These are phyloP conservation scores for Cyclophora punctaria DNA, from an alignment of 2,888 invertebrate genomes.

Conservation along the genomic window DNA sequence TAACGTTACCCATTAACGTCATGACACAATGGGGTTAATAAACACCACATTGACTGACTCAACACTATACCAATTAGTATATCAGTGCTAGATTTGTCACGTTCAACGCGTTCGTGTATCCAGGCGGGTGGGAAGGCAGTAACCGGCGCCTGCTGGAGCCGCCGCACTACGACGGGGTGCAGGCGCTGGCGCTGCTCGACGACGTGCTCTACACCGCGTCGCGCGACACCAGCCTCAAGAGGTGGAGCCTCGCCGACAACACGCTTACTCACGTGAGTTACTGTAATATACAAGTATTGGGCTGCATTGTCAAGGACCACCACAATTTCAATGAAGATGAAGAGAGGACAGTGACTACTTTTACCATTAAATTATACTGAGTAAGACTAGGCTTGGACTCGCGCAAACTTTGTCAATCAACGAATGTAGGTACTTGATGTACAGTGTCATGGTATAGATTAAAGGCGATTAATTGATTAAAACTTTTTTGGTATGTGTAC, in stretches of 20 bases:
- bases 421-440: neutral
- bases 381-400: too few species aligned
- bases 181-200: slow-evolving; percentile 81
- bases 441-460: neutral
- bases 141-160: slow-evolving; percentile 82
- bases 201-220: slow-evolving; percentile 87
- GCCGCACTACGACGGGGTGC: slow-evolving; percentile 93
- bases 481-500: neutral
- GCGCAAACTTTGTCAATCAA: neutral
- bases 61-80: too few species aligned
- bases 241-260: slow-evolving; percentile 82
- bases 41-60: too few species aligned
- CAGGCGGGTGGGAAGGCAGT: slow-evolving; percentile 59
- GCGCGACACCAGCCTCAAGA: slow-evolving; percentile 89
- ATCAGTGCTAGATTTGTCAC: too few species aligned
- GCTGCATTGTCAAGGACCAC: too few species aligned
- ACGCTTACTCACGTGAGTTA: slow-evolving; percentile 76
- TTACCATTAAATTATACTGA: too few species aligned
- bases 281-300: too few species aligned
- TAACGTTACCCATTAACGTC: too few species aligned
- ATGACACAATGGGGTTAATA: too few species aligned
- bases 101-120: neutral
- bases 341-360: too few species aligned
- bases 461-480: neutral
- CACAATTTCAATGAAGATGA: too few species aligned